phyloP scores from a whole-genome alignment of 2,888 invertebrate species.

The Eugnorisma glareosa region DNA sequence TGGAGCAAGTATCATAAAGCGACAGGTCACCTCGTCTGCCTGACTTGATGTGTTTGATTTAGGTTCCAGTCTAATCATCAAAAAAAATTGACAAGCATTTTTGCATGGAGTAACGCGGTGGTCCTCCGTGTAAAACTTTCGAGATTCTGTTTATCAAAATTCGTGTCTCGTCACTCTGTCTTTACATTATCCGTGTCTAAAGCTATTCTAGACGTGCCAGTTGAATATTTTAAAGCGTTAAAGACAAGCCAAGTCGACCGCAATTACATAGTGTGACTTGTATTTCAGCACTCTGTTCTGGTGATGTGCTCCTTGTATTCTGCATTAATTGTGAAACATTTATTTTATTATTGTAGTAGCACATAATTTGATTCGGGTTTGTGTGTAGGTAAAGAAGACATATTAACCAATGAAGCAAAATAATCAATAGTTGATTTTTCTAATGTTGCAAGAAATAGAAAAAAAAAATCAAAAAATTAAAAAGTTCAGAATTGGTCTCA shows the following conservation, averaged over 20 bases:
- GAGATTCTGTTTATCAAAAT: not conserved
- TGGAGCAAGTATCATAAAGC: not conserved
- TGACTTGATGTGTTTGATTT: not conserved
- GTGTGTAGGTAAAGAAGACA: not conserved
- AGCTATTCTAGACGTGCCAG: conserved; percentile 1
- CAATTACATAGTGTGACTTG: conserved; percentile 21
- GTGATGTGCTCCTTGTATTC: not conserved
- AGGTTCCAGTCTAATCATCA: not conserved
- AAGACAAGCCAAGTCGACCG: conserved; percentile 43
- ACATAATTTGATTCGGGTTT: not conserved
- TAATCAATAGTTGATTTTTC: not conserved
- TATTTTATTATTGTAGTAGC: not conserved
- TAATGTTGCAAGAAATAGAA: not conserved
- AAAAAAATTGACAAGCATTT: not conserved
- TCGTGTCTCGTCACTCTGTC: not conserved
- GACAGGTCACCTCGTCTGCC: not conserved
- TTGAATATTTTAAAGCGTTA: conserved; percentile 45
- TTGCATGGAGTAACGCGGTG: not conserved
- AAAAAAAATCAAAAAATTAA: no score
- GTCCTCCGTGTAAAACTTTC: not conserved
- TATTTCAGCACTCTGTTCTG: conserved; percentile 3
- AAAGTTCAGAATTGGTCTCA: not conserved
- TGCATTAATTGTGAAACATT: not conserved
- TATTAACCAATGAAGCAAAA: not conserved
- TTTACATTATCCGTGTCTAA: not conserved